These are phyloP conservation scores for Zaprionus nigranus DNA, from an alignment of 1,140 invertebrate genomes.

Conservation along the genomic window DNA sequence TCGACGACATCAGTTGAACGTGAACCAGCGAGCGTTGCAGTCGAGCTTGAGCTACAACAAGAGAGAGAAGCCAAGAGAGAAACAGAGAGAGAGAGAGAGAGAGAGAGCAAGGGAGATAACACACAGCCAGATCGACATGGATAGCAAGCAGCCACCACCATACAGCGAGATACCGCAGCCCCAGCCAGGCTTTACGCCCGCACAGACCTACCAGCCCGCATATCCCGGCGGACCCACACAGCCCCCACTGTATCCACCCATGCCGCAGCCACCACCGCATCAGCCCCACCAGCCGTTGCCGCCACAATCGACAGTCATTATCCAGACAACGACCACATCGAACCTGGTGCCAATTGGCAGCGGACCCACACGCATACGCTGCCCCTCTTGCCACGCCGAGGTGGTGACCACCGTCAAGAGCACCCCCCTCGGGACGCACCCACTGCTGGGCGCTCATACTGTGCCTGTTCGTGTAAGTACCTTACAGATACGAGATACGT, in stretches of 20 bases:
- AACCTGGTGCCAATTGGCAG: conserved; percentile 84
- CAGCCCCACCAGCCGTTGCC: conserved; percentile 63
- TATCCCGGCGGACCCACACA: conserved; percentile 61
- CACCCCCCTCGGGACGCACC: conserved; percentile 86
- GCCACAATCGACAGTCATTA: conserved; percentile 79
- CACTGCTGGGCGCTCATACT: conserved; percentile 87
- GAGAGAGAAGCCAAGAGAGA: background rate
- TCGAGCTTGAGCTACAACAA: background rate
- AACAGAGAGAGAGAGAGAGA: background rate
- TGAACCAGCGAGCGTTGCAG: conserved; percentile 30
- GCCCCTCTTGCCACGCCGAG: conserved; percentile 86
- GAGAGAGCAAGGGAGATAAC: background rate
- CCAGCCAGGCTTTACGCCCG: conserved; percentile 67
- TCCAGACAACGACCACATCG: conserved; percentile 84
- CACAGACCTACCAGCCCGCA: conserved; percentile 68
- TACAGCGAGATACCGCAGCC: conserved; percentile 85
- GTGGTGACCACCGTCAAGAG: conserved; percentile 86
- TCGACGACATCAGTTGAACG: conserved; percentile 42
- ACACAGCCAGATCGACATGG: conserved; percentile 38
- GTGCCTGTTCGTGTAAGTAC: conserved; percentile 86
- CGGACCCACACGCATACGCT: conserved; percentile 84
- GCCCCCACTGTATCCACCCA: conserved; percentile 66
- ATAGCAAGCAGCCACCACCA: conserved; percentile 85
- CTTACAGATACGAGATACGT: background rate
- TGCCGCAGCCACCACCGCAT: conserved; percentile 57